Base-by-base conservation (phyloP, 2,888 invertebrate species). In the Synergus itoensis region DNA sequence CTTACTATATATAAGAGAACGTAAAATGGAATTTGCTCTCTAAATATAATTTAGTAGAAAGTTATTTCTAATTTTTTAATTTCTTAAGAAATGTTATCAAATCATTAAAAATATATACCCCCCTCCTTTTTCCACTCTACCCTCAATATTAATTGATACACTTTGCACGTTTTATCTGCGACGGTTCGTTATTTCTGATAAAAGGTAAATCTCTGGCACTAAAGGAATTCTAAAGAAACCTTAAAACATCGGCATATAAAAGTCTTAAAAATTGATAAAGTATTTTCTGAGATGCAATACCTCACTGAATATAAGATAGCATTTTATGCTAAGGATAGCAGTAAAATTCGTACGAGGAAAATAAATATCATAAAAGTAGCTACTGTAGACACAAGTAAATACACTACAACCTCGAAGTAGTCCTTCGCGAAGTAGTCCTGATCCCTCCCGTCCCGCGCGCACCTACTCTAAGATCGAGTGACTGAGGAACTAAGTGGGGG, bases 281-380 rank as follows among this genome's bases (percentile, higher is more conserved):
- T 1, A 53, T 12, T 1, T 62, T 28, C 21, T 12, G 4, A 62
- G 5, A 7, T 14, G 16, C 3, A 63, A 28, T 16, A 63, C 1
- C 14, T 63, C 14, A n/a, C 8, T n/a, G 8, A 53, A 53, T 1
- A n/a, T n/a, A 53, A 53, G 53, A n/a, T 1, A n/a, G 53, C 53
- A 41, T 28, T 65, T 65, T 65, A 65, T 41, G 64, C 64, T 41
- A 40, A 65, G 41, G n/a, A 65, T 65, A 41, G 36, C 18, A n/a
- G 41, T 65, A 41, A 41, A 65, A 16, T 65, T 65, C 11, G 41
- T 8, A 64, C 5, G n/a, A 41, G 40, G 40, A 64, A 64, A n/a
- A 64, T 16, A 64, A 64, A 64, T 40, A 12, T 7, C 9, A 5
- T 4, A n/a, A 41, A 36, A 64, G 28, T 63, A 36, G 12, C 3